These are phyloP conservation scores for Plectropomus leopardus DNA, from an alignment of 2,113 vertebrate genomes.

Conservation along the genomic window DNA sequence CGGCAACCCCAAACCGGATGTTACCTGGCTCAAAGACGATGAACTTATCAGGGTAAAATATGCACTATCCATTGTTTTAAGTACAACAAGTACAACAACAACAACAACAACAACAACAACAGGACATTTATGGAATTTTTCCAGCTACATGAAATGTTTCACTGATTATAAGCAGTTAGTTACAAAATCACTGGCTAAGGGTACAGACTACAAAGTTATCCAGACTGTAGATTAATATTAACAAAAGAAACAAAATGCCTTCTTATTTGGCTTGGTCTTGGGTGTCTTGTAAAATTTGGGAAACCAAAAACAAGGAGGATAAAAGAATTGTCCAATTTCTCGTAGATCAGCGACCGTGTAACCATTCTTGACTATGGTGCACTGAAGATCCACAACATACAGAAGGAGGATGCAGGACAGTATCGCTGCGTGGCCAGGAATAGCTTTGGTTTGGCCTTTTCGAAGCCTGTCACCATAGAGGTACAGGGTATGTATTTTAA, in stretches of 20 bases:
- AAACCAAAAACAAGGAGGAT: no score
- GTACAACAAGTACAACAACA: no score
- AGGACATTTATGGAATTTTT: background rate
- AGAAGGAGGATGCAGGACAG: constrained; percentile 94
- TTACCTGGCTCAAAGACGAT: constrained; percentile 97
- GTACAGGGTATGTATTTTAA: constrained; percentile 88
- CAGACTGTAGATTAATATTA: background rate
- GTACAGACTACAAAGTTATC: background rate
- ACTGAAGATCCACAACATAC: constrained; percentile 94
- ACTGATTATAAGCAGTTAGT: background rate
- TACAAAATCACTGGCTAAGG: no score
- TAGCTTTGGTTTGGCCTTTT: constrained; percentile 95
- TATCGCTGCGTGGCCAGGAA: constrained; percentile 96
- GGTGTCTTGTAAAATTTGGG: background rate
- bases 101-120: no score
- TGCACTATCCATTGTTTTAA: background rate
- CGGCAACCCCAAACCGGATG: constrained; percentile 95
- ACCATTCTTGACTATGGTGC: constrained; percentile 94
- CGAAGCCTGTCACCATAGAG: constrained; percentile 91
- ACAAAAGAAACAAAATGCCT: background rate
- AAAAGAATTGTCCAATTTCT: background rate
- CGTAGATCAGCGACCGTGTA: constrained; percentile 90
- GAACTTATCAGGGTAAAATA: constrained; percentile 91
- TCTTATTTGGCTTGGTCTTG: background rate
- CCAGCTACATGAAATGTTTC: background rate